Evolutionary conservation across 2,888 invertebrate genomes (phyloP).

Genomic region (Mimachlamys varia): DNA sequence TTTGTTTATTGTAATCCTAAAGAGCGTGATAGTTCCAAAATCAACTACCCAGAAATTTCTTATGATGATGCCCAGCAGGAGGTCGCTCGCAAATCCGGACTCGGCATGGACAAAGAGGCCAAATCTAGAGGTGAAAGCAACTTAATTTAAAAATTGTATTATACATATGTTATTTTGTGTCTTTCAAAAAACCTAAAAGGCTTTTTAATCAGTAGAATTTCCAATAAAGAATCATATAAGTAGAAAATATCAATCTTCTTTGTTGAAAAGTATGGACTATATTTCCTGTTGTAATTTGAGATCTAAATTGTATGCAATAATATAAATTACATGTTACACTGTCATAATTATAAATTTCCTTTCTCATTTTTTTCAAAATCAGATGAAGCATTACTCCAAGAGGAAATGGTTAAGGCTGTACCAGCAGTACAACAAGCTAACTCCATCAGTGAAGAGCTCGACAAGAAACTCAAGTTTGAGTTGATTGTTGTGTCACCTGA

Average conservation of each 20-base stretch:
- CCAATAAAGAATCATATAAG: no score
- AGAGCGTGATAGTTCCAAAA: slow-evolving; percentile 64
- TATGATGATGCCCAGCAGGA: slow-evolving; percentile 84
- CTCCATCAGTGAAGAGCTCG: slow-evolving; percentile 83
- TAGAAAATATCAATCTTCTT: no score
- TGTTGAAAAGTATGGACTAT: no score
- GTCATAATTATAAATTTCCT: neutral
- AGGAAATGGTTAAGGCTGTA: slow-evolving; percentile 83
- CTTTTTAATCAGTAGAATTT: no score
- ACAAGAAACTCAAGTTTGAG: slow-evolving; percentile 83
- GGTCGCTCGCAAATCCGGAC: slow-evolving; percentile 81
- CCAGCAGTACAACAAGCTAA: slow-evolving; percentile 84
- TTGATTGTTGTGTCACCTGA: slow-evolving; percentile 83
- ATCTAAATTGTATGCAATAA: no score
- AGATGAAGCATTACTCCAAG: slow-evolving; percentile 82
- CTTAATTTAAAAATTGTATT: neutral
- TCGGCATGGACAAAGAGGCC: slow-evolving; percentile 74
- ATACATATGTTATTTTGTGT: neutral
- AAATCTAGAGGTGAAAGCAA: slow-evolving; percentile 72
- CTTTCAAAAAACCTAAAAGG: neutral
- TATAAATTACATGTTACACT: no score
- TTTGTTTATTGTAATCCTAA: slow-evolving; percentile 83
- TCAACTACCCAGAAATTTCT: slow-evolving; percentile 80
- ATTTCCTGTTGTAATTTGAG: no score
- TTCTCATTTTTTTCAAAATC: slow-evolving; percentile 41